Percentiles rank a stretch among this genome's conserved stretches.
Conservation (phyloP, 2,113 vertebrate species). For the Sceloporus tristichus region DNA sequence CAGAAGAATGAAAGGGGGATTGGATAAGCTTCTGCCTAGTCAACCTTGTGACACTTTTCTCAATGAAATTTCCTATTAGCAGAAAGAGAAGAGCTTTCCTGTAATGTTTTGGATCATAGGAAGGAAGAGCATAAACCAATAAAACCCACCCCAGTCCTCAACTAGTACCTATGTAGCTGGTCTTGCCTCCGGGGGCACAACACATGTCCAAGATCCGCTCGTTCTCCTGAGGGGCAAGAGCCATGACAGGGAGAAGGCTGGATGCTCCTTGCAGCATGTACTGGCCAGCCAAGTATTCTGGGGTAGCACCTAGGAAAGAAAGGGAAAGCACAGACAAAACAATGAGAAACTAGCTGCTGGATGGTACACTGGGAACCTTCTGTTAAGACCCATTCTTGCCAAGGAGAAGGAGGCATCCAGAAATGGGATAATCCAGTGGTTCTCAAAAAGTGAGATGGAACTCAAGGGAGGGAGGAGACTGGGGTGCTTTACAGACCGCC, state of each 20-base stretch:
- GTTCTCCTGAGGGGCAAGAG: constrained; percentile 94
- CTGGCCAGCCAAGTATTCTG: constrained; percentile 95
- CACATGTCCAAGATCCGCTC: constrained; percentile 96
- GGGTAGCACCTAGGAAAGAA: constrained; percentile 88
- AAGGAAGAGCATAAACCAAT: background rate
- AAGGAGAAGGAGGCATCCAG: too few relatives aligned
- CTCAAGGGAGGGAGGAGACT: too few relatives aligned
- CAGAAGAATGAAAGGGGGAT: background rate
- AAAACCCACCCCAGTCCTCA: background rate
- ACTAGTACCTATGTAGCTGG: constrained; percentile 92
- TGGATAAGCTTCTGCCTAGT: background rate
- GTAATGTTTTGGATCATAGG: background rate
- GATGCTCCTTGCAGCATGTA: constrained; percentile 98
- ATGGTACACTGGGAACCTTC: too few relatives aligned
- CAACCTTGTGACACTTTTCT: background rate
- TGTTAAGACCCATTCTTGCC: too few relatives aligned
- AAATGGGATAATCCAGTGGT: too few relatives aligned
- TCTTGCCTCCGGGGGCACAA: constrained; percentile 95
- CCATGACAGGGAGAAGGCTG: constrained; percentile 96
- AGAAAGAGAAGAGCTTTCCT: background rate
- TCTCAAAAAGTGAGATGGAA: too few relatives aligned
- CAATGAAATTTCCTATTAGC: background rate
- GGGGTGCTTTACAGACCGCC: too few relatives aligned
- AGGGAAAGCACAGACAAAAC: background rate
- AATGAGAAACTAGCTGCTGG: fast-evolving